These are phyloP conservation scores for Camptogramma bilineatum DNA, from an alignment of 2,888 invertebrate species.

Conservation along the genomic window DNA sequence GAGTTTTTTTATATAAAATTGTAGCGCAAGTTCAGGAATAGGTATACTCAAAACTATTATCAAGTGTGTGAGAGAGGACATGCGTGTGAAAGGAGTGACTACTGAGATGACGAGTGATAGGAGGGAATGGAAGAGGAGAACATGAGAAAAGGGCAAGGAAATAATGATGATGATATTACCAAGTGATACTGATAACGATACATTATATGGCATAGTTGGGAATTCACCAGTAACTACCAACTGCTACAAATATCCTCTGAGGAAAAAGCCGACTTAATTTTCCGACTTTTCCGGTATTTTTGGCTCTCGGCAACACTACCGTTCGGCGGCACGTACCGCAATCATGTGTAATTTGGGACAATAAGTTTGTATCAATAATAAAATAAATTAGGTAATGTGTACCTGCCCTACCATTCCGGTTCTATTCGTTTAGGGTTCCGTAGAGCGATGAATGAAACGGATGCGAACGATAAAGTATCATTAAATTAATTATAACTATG, in stretches of 20 bases:
- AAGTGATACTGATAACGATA: no score
- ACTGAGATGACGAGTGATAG: no score
- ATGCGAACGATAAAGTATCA: constrained; percentile 1
- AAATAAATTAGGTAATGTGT: constrained; percentile 71
- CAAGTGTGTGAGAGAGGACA: no score
- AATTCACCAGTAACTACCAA: no score
- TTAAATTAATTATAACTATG: background rate
- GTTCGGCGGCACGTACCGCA: constrained; percentile 53
- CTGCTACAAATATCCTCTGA: background rate
- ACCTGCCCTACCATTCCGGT: constrained; percentile 56
- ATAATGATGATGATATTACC: no score
- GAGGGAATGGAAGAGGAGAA: no score
- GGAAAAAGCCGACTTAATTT: constrained; percentile 8
- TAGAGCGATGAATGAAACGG: constrained; percentile 22
- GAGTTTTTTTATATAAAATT: no score
- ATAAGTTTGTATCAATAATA: constrained; percentile 81
- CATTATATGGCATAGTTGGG: no score
- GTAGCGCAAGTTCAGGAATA: no score
- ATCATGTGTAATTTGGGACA: constrained; percentile 81
- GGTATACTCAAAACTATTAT: no score
- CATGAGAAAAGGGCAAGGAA: no score
- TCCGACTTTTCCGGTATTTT: constrained; percentile 10
- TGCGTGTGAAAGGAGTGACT: no score
- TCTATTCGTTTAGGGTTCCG: constrained; percentile 34
- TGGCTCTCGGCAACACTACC: constrained; percentile 18